Base-by-base conservation (phyloP, 2,797 vertebrate species). In the Phyllotis vaccarum region DNA sequence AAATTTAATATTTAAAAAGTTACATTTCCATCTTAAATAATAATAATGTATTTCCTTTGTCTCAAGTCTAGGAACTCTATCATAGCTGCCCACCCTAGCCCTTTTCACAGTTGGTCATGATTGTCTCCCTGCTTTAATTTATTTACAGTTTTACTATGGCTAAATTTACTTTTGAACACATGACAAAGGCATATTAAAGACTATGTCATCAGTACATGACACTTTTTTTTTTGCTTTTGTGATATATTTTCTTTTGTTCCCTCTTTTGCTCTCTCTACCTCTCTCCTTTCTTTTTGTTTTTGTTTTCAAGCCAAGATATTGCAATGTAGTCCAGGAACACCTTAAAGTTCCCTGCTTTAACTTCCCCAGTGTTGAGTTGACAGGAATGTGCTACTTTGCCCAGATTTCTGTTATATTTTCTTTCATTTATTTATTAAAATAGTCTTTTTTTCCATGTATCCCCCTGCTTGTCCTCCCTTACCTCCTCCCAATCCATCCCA, bases 321-420 rank as follows among this genome's bases (percentile, higher is more conserved):
- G n/a, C 40, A 34, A 11, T 17, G 3, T 89, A 66, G 54, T 22
- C 29, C 4, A 75, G 54, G 12, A 17, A 66, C 24, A n/a, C 3
- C 58, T 64, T 17, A 13, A 37, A 52, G 22, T 49, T 49, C 6
- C 58, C 21, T 49, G 72, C 8, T 60, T 62, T 4, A 78, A 40
- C 58, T 34, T 89, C 72, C 21, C 13, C 3, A 49, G 58, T 62
- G 40, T 13, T 89, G 87, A 22, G 60, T 19, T 78, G 5, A 64
- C 5, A 64, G 40, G 4, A 3, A 49, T 52, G 62, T 34, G 24
- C n/a, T 16, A 82, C 21, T 14, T 22, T 34, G 37, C 24, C n/a
- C 31, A n/a, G 52, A 70, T 88, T 92, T 93, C 40, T 54, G 78
- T 5, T 1, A 66, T 92, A 37, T 89, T 96, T 89, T 83, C 31